phyloP scores from a whole-genome alignment of 2,113 vertebrate genomes.

The Cryptomyrus ogoouensis region DNA sequence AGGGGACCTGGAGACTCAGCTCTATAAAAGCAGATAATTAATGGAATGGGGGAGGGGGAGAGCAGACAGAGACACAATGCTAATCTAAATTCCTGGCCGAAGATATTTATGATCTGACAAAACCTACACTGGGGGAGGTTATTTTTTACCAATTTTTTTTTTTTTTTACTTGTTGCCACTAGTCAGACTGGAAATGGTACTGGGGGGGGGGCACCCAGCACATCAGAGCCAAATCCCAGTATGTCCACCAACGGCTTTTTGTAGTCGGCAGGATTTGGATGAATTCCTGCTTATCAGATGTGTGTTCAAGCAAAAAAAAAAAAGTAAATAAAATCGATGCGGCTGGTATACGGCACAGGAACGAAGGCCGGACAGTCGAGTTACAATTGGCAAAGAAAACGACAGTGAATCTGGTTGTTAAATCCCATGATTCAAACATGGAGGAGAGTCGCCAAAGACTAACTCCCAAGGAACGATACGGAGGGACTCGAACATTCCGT shows the following conservation, averaged over 20 bases:
- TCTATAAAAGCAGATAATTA: not conserved
- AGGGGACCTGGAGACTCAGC: not conserved
- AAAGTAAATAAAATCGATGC: not conserved
- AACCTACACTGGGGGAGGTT: not conserved
- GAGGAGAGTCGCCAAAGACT: not conserved
- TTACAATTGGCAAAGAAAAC: not conserved
- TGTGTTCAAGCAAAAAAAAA: not conserved
- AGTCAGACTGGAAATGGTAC: not conserved
- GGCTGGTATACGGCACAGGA: not conserved
- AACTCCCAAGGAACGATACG: not conserved
- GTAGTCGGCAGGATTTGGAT: not conserved
- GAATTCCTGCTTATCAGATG: not conserved
- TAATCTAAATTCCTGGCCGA: not conserved
- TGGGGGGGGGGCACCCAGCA: not conserved
- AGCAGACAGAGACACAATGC: not conserved
- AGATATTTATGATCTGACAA: constrained; percentile 8
- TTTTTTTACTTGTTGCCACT: not conserved
- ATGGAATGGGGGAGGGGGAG: not conserved
- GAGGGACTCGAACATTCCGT: not conserved
- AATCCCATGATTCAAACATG: not conserved
- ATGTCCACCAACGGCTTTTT: not conserved
- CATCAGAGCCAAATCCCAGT: not conserved
- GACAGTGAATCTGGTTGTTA: not conserved
- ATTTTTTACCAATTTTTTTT: not conserved
- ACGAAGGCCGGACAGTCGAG: not conserved